Conservation (phyloP, 2,797 vertebrate species). For the Coranthus polyacanthus region DNA sequence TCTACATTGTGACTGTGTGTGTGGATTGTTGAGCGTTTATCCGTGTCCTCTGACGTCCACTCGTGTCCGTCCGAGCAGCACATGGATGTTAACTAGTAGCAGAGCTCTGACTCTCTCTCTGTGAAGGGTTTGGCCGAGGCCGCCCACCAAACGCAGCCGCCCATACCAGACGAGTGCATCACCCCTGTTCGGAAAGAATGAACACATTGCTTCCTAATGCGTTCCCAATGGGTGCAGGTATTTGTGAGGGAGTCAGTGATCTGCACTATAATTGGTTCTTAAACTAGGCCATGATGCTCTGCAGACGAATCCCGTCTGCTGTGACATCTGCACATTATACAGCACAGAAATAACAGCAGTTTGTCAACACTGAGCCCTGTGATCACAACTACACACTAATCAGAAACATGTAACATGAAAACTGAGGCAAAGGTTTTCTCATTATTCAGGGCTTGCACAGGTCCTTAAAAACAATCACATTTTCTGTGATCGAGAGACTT, state of each 20-base stretch:
- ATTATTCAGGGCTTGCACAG: too few relatives aligned
- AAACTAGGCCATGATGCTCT: constrained; percentile 64
- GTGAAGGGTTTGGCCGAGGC: constrained; percentile 61
- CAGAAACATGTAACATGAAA: constrained; percentile 30
- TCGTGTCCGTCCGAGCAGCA: constrained; percentile 70
- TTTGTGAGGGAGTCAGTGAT: constrained; percentile 71
- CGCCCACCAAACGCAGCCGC: constrained; percentile 69
- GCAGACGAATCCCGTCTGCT: constrained; percentile 23
- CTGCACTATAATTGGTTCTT: constrained; percentile 57
- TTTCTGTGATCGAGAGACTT: too few relatives aligned
- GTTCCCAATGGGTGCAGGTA: constrained; percentile 83
- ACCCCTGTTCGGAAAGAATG: constrained; percentile 82
- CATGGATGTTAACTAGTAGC: constrained; percentile 82
- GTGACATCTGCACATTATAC: constrained; percentile 55
- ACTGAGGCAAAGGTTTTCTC: constrained; percentile 43
- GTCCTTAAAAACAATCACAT: too few relatives aligned
- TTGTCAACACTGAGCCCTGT: constrained; percentile 46
- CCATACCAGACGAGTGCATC: constrained; percentile 84
- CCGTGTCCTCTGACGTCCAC: constrained; percentile 69
- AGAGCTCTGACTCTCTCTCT: constrained; percentile 61
- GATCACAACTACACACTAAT: constrained; percentile 33
- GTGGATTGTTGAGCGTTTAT: too few relatives aligned
- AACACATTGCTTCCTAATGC: constrained; percentile 82
- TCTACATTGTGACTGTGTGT: too few relatives aligned
- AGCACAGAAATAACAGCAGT: constrained; percentile 49